phyloP scores from a whole-genome alignment of 2,797 vertebrate genomes.

The Argyrosomus regius region DNA sequence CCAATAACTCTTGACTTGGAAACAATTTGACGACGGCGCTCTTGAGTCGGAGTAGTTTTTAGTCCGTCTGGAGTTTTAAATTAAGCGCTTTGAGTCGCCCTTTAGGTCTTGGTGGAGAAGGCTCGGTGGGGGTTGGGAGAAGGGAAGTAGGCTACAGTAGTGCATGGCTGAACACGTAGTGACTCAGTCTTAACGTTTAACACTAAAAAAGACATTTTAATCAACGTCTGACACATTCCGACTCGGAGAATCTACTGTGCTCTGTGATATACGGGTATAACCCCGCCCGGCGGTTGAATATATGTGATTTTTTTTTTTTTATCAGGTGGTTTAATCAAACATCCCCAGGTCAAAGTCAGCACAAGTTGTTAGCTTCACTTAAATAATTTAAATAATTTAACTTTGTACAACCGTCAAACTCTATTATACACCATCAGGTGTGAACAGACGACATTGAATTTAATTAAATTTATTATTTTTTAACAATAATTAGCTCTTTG shows the following conservation, averaged over 20 bases:
- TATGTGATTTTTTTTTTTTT: not conserved
- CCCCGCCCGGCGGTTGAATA: not conserved
- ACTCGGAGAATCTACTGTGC: accelerated
- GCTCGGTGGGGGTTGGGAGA: constrained; percentile 84
- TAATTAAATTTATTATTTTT: too few relatives aligned
- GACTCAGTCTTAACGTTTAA: constrained; percentile 55
- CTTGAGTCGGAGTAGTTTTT: constrained; percentile 77
- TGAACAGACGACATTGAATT: too few relatives aligned
- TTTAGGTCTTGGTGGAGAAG: constrained; percentile 70
- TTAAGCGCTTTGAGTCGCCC: constrained; percentile 88
- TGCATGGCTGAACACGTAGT: constrained; percentile 73
- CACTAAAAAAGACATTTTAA: constrained; percentile 11
- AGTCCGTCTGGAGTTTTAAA: constrained; percentile 87
- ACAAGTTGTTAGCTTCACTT: constrained; percentile 19
- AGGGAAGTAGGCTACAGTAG: constrained; percentile 72
- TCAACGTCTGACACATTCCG: not conserved
- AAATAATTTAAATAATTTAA: too few relatives aligned
- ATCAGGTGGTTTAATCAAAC: constrained; percentile 53
- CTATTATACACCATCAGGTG: too few relatives aligned
- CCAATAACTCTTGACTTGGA: constrained; percentile 45
- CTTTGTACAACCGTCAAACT: too few relatives aligned
- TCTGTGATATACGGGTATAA: accelerated
- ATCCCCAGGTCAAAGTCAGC: constrained; percentile 37
- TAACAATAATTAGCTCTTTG: too few relatives aligned
- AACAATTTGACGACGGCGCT: constrained; percentile 81